Percentiles rank a stretch among this genome's conserved stretches.
Conservation (phyloP, 2,888 invertebrate species). For the Ashinkailepas kermadecensis region DNA sequence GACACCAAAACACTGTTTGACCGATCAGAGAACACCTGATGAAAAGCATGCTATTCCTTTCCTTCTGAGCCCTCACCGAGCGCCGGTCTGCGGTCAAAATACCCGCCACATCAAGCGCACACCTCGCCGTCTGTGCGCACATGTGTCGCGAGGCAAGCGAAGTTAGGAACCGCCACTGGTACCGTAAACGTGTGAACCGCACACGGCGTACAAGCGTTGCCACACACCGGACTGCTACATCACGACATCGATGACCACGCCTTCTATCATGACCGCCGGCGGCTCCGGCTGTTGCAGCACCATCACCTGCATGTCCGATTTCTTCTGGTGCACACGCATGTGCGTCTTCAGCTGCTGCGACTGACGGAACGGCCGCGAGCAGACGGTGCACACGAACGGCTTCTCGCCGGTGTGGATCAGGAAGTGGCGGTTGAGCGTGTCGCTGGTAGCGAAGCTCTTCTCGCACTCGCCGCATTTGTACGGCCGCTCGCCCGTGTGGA, state of each 20-base stretch:
- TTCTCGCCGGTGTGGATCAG: slow-evolving; percentile 50
- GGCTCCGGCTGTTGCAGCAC: neutral
- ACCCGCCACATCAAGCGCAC: too few relatives aligned
- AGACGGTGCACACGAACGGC: slow-evolving; percentile 43
- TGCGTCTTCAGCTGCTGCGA: slow-evolving; percentile 13
- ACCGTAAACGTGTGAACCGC: too few relatives aligned
- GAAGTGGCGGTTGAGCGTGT: slow-evolving; percentile 46
- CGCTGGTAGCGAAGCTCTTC: slow-evolving; percentile 46
- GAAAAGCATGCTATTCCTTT: too few relatives aligned
- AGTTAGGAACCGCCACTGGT: too few relatives aligned
- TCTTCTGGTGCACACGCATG: neutral
- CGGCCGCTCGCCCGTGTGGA: slow-evolving; percentile 36
- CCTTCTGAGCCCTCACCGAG: too few relatives aligned
- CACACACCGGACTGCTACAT: neutral
- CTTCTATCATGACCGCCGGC: neutral
- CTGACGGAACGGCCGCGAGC: slow-evolving; percentile 30
- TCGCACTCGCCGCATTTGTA: slow-evolving; percentile 49
- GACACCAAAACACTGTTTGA: too few relatives aligned
- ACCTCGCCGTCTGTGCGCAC: too few relatives aligned
- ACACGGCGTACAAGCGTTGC: too few relatives aligned
- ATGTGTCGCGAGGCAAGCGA: too few relatives aligned
- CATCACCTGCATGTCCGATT: neutral
- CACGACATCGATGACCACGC: too few relatives aligned
- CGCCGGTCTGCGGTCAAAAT: too few relatives aligned
- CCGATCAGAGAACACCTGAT: too few relatives aligned